Percentiles rank a stretch among this genome's conserved stretches.
phyloP scores from a whole-genome alignment of 2,113 vertebrate species.

The Ictidomys tridecemlineatus region DNA sequence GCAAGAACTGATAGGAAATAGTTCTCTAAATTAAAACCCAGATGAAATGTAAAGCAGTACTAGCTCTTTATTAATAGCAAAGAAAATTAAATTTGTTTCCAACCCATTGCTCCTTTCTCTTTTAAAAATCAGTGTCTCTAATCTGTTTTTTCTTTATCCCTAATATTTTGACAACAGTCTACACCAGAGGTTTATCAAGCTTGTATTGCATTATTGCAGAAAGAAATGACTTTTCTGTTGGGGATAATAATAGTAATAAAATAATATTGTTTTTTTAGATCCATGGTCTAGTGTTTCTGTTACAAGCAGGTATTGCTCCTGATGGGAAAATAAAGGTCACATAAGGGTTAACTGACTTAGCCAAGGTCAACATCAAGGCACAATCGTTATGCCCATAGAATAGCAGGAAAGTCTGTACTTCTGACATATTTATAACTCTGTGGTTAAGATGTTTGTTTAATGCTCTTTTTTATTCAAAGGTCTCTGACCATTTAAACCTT shows the following conservation, averaged over 20 bases:
- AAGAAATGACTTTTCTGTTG: conserved; percentile 60
- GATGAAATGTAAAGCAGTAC: conserved; percentile 24
- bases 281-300: conserved; percentile 40
- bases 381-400: not conserved
- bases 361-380: conserved; percentile 51
- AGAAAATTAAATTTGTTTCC: conserved; percentile 52
- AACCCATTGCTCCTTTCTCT: not conserved
- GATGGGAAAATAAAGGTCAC: conserved; percentile 71
- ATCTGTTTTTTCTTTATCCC: not conserved
- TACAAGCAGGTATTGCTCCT: conserved; percentile 69
- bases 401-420: conserved; percentile 41
- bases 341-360: conserved; percentile 66
- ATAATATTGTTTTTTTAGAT: conserved; percentile 61
- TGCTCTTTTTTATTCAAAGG: conserved; percentile 70
- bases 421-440: conserved; percentile 75
- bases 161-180: conserved; percentile 6
- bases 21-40: conserved; percentile 57
- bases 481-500: conserved; percentile 64
- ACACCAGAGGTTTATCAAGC: conserved; percentile 26
- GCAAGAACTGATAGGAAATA: not conserved
- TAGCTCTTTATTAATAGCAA: conserved; percentile 50
- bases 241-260: conserved; percentile 62
- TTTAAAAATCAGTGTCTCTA: not conserved
- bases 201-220: conserved; percentile 3
- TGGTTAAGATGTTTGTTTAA: conserved; percentile 67